Base-by-base conservation (phyloP, 2,113 vertebrate genomes). In the Hypocryptadius cinnamomeus region DNA sequence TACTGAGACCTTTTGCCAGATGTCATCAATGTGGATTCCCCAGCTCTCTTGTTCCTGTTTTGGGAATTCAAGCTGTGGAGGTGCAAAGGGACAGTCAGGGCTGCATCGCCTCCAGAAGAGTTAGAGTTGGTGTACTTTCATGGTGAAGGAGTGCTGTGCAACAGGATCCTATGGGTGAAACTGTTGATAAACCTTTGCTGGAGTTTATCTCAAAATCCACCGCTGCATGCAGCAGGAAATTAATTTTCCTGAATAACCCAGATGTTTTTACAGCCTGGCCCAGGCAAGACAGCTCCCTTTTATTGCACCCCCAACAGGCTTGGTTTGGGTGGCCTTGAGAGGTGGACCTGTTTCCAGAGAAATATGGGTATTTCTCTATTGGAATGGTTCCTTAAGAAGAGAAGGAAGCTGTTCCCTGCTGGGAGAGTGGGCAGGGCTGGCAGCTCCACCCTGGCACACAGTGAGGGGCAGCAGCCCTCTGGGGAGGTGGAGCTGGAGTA, bases 301-400 rank as follows among this genome's bases (percentile, higher is more conserved):
- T 39, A 16, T 5, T 64, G 33, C 76, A 73, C 21, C 59, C 33
- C 44, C 35, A 35, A 1, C 6, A 4, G 50, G 44, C 53, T 48
- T 21, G 24, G 13, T 48, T 53, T 45, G 56, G 30, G 13, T 76
- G 71, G 15, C 1, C 0, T 21, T 31, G 60, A 59, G 47, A 63
- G 23, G 23, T 15, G 5, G 9, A 51, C 19, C 27, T 63, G 7
- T 70, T 87, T 33, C 24, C 27, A 39, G 73, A 35, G 85, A 45
- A 59, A 16, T 30, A 0, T 0, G 10, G 61, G 39, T 30, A 15
- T 78, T 84, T 84, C 47, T 71, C 6, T 22, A 0, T 4, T 21
- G 42, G 70, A 21, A 35, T 6, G 10, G 8, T 37, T 86, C 42
- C 44, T 40, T n/a, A 8, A 4, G 50, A 31, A 17, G 51, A 70